Percentiles rank a stretch among this genome's conserved stretches.
Conservation (phyloP, 2,888 invertebrate genomes). For the Caenorhabditis becei region DNA sequence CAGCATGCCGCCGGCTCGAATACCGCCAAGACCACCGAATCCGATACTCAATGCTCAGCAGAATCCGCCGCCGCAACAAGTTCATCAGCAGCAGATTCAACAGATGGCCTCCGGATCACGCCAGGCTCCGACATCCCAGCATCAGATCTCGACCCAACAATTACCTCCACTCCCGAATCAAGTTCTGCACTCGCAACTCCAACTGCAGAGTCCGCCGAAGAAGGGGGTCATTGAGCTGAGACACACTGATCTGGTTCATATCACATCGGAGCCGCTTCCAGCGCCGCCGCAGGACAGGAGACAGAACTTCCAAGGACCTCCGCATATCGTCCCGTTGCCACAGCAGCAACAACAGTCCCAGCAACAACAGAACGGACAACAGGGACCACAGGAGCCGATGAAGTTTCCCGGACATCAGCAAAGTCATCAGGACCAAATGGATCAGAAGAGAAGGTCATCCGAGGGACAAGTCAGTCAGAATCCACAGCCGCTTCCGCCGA, state of each 20-base stretch:
- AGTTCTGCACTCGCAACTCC: slow-evolving; percentile 3
- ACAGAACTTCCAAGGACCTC: not conserved
- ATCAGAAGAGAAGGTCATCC: slow-evolving; percentile 23
- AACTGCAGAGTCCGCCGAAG: slow-evolving; percentile 33
- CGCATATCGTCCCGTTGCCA: not conserved
- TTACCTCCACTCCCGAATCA: slow-evolving; percentile 10
- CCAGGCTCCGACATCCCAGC: slow-evolving; percentile 1
- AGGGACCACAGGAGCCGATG: not conserved
- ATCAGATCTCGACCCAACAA: slow-evolving; percentile 3
- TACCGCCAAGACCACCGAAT: slow-evolving; percentile 19
- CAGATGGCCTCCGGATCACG: slow-evolving; percentile 3
- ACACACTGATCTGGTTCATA: slow-evolving; percentile 45
- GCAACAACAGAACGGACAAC: not conserved
- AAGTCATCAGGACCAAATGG: not conserved
- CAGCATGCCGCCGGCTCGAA: slow-evolving; percentile 1
- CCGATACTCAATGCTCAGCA: slow-evolving; percentile 45
- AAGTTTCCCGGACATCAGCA: not conserved
- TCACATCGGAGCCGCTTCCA: slow-evolving; percentile 49
- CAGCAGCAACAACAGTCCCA: not conserved
- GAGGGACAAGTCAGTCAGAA: slow-evolving; percentile 17
- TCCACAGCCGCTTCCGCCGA: slow-evolving; percentile 6
- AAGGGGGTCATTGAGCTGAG: slow-evolving; percentile 52
- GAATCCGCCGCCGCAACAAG: slow-evolving; percentile 49
- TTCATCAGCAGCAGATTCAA: slow-evolving; percentile 24
- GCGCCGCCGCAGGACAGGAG: not conserved